These are phyloP conservation scores for Laticauda laticaudata DNA, from an alignment of 2,113 vertebrate genomes.

Conservation along the genomic window DNA sequence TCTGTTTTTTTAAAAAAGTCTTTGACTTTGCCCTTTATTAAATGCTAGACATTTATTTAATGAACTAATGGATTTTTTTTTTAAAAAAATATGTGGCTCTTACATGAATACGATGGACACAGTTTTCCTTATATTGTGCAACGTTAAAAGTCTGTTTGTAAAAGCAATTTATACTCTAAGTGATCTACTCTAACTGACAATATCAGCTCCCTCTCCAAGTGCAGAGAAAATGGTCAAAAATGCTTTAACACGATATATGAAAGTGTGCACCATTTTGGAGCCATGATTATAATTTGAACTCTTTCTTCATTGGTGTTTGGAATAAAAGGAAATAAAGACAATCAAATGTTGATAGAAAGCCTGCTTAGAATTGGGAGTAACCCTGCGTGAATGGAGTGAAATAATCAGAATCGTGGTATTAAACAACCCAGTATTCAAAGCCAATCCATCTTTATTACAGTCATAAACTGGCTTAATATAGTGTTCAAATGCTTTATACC, in stretches of 20 bases:
- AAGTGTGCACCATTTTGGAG: conserved; percentile 28
- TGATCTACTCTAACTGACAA: conserved; percentile 15
- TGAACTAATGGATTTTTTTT: conserved; percentile 5
- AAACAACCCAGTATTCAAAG: not conserved
- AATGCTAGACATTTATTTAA: conserved; percentile 16
- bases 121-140: conserved; percentile 26
- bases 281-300: conserved; percentile 33
- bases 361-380: not conserved
- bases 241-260: conserved; percentile 14
- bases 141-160: conserved; percentile 28
- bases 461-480: not conserved
- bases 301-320: conserved; percentile 21
- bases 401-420: not conserved
- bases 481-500: not conserved
- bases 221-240: conserved; percentile 11
- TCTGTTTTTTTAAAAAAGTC: not conserved
- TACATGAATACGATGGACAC: conserved; percentile 4
- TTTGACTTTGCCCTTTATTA: not conserved
- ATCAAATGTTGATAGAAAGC: conserved; percentile 5
- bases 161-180: conserved; percentile 35
- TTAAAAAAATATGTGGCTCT: not conserved
- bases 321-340: conserved; percentile 18
- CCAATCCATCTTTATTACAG: not conserved
- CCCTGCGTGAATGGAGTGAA: not conserved
- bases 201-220: conserved; percentile 1